These are phyloP conservation scores for Rhimphoctona megacephalus DNA, from an alignment of 2,888 invertebrate genomes.

Conservation along the genomic window DNA sequence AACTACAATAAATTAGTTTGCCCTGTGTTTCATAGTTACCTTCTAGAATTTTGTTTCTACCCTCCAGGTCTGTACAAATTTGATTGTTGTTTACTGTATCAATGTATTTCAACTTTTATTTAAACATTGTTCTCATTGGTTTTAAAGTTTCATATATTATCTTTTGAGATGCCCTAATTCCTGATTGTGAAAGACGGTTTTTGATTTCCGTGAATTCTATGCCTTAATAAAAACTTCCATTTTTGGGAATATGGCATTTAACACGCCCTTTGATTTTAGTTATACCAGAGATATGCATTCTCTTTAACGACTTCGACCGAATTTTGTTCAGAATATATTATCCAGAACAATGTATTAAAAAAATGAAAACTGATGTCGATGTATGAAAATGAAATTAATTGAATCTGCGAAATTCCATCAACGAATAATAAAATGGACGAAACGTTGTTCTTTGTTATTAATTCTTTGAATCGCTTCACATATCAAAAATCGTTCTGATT, in stretches of 20 bases:
- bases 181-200: too few relatives aligned
- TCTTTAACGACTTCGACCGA: too few relatives aligned
- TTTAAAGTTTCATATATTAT: not conserved
- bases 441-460: not conserved
- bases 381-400: not conserved
- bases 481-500: not conserved
- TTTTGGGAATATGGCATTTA: too few relatives aligned
- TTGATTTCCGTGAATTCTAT: too few relatives aligned
- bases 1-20: constrained; percentile 36
- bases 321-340: too few relatives aligned
- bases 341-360: not conserved
- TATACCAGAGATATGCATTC: too few relatives aligned
- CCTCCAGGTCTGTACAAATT: constrained; percentile 2
- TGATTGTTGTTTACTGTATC: not conserved
- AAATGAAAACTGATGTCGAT: not conserved
- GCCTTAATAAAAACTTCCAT: too few relatives aligned
- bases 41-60: constrained; percentile 44
- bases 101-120: not conserved
- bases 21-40: not conserved
- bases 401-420: not conserved
- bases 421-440: not conserved
- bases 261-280: too few relatives aligned
- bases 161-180: not conserved
- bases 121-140: not conserved
- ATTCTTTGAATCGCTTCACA: not conserved